Percentiles rank a stretch among this genome's conserved stretches.
phyloP scores from a whole-genome alignment of 2,113 vertebrate species.

The Sitta europaea region DNA sequence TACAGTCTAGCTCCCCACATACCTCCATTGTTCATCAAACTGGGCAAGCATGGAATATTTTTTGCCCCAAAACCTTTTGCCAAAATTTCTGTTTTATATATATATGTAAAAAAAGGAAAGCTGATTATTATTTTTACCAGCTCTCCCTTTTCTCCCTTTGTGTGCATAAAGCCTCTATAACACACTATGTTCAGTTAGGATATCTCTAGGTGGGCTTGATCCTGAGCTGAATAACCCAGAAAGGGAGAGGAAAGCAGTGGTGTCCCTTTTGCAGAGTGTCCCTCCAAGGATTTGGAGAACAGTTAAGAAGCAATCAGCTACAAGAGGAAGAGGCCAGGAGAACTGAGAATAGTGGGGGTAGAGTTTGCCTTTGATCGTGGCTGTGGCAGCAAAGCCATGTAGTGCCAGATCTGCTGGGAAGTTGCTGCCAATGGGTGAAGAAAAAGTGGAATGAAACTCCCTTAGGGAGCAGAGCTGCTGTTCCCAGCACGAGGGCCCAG shows the following conservation, averaged over 20 bases:
- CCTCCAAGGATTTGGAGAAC: neutral
- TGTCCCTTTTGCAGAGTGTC: rapidly evolving
- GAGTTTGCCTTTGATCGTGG: neutral
- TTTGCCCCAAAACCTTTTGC: neutral
- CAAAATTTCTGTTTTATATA: neutral
- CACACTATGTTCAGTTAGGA: neutral
- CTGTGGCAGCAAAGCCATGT: neutral
- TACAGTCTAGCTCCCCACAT: neutral
- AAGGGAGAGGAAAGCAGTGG: neutral
- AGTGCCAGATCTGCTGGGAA: neutral
- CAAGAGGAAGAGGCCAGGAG: neutral
- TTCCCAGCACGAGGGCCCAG: rapidly evolving
- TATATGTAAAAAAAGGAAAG: neutral
- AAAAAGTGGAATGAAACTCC: neutral
- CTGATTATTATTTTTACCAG: neutral
- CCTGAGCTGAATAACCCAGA: neutral
- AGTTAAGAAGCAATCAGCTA: neutral
- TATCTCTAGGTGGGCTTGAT: neutral
- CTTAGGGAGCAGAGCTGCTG: neutral
- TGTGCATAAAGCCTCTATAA: neutral
- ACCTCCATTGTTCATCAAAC: neutral
- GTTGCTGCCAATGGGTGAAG: neutral
- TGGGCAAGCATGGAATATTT: neutral
- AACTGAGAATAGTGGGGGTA: neutral
- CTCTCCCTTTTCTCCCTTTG: neutral